Conservation (phyloP, 2,113 vertebrate species). For the Octodon degus region DNA sequence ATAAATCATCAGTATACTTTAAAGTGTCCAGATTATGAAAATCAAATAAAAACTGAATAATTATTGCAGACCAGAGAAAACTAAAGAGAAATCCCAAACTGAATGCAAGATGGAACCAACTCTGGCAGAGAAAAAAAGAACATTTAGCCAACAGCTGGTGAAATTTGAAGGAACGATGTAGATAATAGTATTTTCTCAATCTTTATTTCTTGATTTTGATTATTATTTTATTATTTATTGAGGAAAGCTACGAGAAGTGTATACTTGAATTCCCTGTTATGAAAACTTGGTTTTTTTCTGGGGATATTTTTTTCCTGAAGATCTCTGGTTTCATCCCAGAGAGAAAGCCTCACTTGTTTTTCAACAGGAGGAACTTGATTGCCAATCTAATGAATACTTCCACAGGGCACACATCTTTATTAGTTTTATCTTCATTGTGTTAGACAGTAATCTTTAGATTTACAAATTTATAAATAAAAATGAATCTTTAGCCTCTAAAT, state of each 20-base stretch:
- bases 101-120: background rate
- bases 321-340: background rate
- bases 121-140: background rate
- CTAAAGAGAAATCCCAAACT: background rate
- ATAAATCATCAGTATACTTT: constrained; percentile 21
- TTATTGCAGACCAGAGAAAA: background rate
- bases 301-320: background rate
- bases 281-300: background rate
- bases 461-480: constrained; percentile 65
- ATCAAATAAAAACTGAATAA: background rate
- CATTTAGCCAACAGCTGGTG: background rate
- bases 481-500: constrained; percentile 64
- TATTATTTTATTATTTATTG: background rate
- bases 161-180: background rate
- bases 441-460: constrained; percentile 61
- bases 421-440: constrained; percentile 66
- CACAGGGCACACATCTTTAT: constrained; percentile 38
- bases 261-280: background rate
- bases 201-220: background rate
- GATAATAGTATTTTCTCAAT: constrained; percentile 1
- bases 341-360: background rate
- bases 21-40: background rate
- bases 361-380: background rate
- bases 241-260: background rate
- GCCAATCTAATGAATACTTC: constrained; percentile 70